phyloP scores from a whole-genome alignment of 2,797 vertebrate genomes.

The Semotilus atromaculatus region DNA sequence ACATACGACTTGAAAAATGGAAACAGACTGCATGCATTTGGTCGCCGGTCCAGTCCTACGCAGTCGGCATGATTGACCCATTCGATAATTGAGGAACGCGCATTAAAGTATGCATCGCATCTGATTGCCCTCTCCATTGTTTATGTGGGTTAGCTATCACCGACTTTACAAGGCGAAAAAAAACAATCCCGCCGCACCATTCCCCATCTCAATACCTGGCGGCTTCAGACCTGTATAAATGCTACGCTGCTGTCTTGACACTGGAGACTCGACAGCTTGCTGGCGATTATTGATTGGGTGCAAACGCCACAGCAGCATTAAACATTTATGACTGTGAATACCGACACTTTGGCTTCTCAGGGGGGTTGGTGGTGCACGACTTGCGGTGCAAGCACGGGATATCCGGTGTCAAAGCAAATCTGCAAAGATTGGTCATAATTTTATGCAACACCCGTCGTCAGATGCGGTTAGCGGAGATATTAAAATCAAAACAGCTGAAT shows the following conservation, averaged over 20 bases:
- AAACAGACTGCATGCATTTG: conserved; percentile 18
- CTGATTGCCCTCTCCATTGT: conserved; percentile 49
- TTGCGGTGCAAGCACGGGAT: conserved; percentile 2
- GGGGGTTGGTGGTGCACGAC: neutral
- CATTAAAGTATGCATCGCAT: conserved; percentile 41
- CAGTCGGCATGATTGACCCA: conserved; percentile 45
- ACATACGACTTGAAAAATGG: conserved; percentile 30
- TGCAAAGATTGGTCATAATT: neutral
- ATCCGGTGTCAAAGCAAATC: conserved; percentile 6
- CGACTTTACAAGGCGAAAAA: conserved; percentile 45
- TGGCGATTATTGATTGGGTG: conserved; percentile 55
- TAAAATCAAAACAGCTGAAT: neutral
- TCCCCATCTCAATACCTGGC: conserved; percentile 3
- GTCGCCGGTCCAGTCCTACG: neutral
- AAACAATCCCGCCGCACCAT: conserved; percentile 23
- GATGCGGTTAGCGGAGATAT: neutral
- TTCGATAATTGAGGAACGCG: conserved; percentile 52
- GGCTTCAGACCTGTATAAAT: conserved; percentile 47
- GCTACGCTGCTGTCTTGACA: conserved; percentile 18
- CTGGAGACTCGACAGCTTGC: conserved; percentile 26
- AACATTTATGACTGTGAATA: conserved; percentile 56
- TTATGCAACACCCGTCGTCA: neutral
- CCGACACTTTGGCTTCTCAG: conserved; percentile 13
- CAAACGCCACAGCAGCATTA: conserved; percentile 56
- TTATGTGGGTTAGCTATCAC: conserved; percentile 49